Evolutionary conservation across 2,888 invertebrate genomes (phyloP), one percentile per base, ranked within the genome.

Genomic region (Clunio marinus): DNA sequence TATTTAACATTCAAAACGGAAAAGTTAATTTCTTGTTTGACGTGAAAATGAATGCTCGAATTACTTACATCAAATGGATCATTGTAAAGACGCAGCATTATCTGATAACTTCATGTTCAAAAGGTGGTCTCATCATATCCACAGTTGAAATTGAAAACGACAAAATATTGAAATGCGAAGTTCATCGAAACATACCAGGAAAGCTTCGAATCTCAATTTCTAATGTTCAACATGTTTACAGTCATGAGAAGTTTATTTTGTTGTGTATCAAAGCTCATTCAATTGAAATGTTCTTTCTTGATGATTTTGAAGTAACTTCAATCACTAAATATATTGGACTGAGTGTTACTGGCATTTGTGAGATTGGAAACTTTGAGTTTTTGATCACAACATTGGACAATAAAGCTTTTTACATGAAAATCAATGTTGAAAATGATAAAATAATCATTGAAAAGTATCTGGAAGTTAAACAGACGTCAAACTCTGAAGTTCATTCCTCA

Each of bases 61-160:
- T 20, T 3, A 63, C n/a, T 27, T 7, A 45, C 8, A 2, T 66
- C 17, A 66, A 66, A 22, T 66, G 66, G 66, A 37, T 55, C 7
- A 13, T 22, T 2, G 55, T 25, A 17, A 32, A 28, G 7, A 15
- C 51, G 13, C n/a, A 51, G 8, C 55, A 66, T 32, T 55, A 13
- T 22, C 32, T 66, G 5, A 13, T 35, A 13, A n/a, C 35, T 8
- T 15, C 41, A 7, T 35, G 13, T 3, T 13, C 46, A 15, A 55
- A 55, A 8, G 66, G 66, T 24, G 10, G 35, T n/a, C 28, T 66
- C 5, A 7, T 22, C 4, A 20, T 32, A 22, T 66, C 10, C 35
- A 15, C n/a, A 10, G 7, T 66, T 8, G 25, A 32, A 24, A 3
- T 55, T 7, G 32, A 22, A 22, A 13, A 25, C 5, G 66, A 66